Evolutionary conservation across 2,888 invertebrate species (phyloP).

Genomic region (Acleris literana): DNA sequence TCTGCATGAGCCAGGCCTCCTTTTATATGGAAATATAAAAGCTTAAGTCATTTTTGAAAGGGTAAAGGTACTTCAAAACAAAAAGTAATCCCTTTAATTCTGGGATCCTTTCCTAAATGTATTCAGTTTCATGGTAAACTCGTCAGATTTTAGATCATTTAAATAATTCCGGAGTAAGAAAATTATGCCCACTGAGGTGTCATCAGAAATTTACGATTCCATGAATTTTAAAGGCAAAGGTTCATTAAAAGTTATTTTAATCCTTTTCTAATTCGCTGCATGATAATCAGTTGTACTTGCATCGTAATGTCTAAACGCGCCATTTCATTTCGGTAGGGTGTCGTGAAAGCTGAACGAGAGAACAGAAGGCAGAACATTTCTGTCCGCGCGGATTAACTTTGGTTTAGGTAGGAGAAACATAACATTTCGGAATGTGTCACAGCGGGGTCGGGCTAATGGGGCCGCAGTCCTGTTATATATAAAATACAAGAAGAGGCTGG

Average conservation of each 20-base stretch:
- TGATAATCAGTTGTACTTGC: slow-evolving; percentile 57
- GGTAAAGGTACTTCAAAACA: slow-evolving; percentile 24
- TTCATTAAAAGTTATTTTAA: slow-evolving; percentile 65
- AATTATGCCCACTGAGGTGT: slow-evolving; percentile 43
- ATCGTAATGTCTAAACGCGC: slow-evolving; percentile 39
- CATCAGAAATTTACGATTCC: slow-evolving; percentile 53
- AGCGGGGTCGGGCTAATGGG: slow-evolving; percentile 65
- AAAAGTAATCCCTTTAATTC: slow-evolving; percentile 33
- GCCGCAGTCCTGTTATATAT: slow-evolving; percentile 51
- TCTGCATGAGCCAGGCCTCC: too few relatives aligned
- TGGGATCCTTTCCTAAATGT: slow-evolving; percentile 18
- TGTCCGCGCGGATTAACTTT: slow-evolving; percentile 55
- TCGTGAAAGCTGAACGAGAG: slow-evolving; percentile 40
- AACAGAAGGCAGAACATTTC: slow-evolving; percentile 46
- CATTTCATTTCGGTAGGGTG: slow-evolving; percentile 24
- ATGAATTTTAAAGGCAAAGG: slow-evolving; percentile 61
- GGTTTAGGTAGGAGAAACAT: slow-evolving; percentile 51
- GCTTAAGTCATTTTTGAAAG: slow-evolving; percentile 5
- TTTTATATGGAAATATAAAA: not conserved
- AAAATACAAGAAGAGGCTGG: slow-evolving; percentile 59
- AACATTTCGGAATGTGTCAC: slow-evolving; percentile 55
- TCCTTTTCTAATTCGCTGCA: slow-evolving; percentile 54
- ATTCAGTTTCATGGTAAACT: slow-evolving; percentile 34
- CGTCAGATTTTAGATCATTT: slow-evolving; percentile 44
- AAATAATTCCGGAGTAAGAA: slow-evolving; percentile 41